phyloP scores from a whole-genome alignment of 2,113 vertebrate species.

The Urocynchramus pylzowi region DNA sequence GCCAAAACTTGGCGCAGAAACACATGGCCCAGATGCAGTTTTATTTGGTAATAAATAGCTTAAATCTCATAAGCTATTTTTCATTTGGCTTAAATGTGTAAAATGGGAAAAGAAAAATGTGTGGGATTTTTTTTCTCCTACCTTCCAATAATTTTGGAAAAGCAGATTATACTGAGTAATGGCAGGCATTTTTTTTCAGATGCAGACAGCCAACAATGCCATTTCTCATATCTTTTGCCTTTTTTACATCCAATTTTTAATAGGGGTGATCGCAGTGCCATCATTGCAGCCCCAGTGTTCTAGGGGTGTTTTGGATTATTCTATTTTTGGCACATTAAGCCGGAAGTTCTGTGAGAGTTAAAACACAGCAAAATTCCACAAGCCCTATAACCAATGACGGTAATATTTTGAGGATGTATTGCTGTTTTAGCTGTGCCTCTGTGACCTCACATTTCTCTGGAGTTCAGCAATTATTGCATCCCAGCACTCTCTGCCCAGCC shows the following conservation, averaged over 20 bases:
- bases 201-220: background rate
- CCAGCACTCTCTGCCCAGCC: background rate
- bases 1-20: background rate
- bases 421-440: background rate
- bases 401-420: background rate
- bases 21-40: background rate
- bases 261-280: rapidly evolving
- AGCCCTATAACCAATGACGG: background rate
- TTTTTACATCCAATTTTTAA: background rate
- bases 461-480: background rate
- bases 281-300: rapidly evolving
- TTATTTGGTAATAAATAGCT: slow-evolving; percentile 46
- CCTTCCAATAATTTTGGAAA: background rate
- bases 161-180: background rate
- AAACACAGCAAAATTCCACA: background rate
- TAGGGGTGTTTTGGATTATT: background rate
- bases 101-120: slow-evolving; percentile 15
- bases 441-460: background rate
- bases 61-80: slow-evolving; percentile 13
- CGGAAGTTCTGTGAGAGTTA: background rate
- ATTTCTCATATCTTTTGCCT: background rate
- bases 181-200: background rate
- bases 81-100: background rate
- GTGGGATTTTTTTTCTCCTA: background rate
- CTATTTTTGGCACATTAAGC: background rate